Evolutionary conservation across 2,113 vertebrate species (phyloP), one percentile per base, ranked within the genome.

Genomic region (Drymodes brunneopygia): DNA sequence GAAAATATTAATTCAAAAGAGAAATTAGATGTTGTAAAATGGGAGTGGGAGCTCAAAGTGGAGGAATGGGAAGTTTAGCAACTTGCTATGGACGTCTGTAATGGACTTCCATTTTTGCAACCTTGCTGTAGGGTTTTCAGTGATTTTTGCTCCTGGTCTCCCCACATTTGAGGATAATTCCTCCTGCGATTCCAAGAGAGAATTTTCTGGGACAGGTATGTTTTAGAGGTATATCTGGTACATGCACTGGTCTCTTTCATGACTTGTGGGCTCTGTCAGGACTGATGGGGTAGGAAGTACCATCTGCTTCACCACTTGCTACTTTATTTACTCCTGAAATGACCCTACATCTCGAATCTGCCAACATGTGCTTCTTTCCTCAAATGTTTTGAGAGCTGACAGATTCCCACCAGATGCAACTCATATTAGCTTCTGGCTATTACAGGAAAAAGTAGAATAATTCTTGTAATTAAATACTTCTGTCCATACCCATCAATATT

Each of bases 341-440:
- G 24, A 56, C 70, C 35, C 7, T 45, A 6, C 82, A 44, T 88
- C 45, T 80, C 11, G 4, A 65, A 50, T 57, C n/a, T 88, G 50
- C n/a, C 42, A 69, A 29, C 45, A 75, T 47, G 40, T 75, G 28
- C 31, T 79, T 64, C 74, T 85, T 82, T 85, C 77, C 36, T 82
- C 70, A 72, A 72, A 61, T 50, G 13, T 65, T 95, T 81, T 92
- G 44, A 91, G 57, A 82, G 6, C 17, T 62, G 67, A 85, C 81
- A 85, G 61, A 72, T 82, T 93, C 36, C 40, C 45, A 85, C 70
- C 85, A 96, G 85, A 88, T 90, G 88, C n/a, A 88, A 38, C 7
- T 19, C 22, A 13, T 86, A 61, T 53, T 74, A 92, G 22, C 71
- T 93, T 77, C 79, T 95, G 78, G 44, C 20, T 82, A 44, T 86